A percentile compares a stretch with the other conserved stretches of the same genome.
phyloP scores from a whole-genome alignment of 1,140 invertebrate species.

The Vanessa atalanta region DNA sequence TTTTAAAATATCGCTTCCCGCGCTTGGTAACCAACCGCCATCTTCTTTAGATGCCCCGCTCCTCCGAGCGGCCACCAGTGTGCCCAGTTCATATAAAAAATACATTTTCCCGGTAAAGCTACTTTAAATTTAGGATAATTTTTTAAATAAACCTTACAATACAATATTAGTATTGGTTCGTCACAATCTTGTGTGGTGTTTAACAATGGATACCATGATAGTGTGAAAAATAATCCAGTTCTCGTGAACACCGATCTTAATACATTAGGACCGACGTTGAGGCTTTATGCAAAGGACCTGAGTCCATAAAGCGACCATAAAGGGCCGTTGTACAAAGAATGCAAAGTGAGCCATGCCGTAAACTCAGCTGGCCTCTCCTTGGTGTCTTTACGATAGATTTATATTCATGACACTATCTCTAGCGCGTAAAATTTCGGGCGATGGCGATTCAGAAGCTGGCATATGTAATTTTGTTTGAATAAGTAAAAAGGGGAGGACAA shows the following conservation, averaged over 20 bases:
- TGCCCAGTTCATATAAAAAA: too few relatives aligned
- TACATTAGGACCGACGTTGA: slow-evolving; percentile 34
- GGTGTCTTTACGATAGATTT: slow-evolving; percentile 79
- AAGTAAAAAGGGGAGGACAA: slow-evolving; percentile 79
- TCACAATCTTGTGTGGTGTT: slow-evolving; percentile 8
- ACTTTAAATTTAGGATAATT: too few relatives aligned
- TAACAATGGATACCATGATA: slow-evolving; percentile 24
- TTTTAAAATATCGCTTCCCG: too few relatives aligned
- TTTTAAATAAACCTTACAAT: too few relatives aligned
- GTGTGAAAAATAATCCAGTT: slow-evolving; percentile 33
- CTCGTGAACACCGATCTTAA: slow-evolving; percentile 23
- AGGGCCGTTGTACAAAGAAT: slow-evolving; percentile 74
- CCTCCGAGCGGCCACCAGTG: too few relatives aligned
- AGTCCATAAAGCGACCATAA: slow-evolving; percentile 78
- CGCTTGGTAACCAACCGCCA: too few relatives aligned
- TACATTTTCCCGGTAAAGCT: too few relatives aligned
- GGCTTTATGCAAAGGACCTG: slow-evolving; percentile 75
- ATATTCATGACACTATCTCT: slow-evolving; percentile 80
- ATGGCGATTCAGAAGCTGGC: slow-evolving; percentile 77
- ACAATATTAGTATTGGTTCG: not conserved
- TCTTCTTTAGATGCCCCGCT: too few relatives aligned
- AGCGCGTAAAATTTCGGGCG: slow-evolving; percentile 78
- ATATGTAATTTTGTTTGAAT: slow-evolving; percentile 81
- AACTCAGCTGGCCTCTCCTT: slow-evolving; percentile 68
- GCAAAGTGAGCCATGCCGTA: slow-evolving; percentile 77